A percentile compares a stretch with the other conserved stretches of the same genome.
Conservation (phyloP, 2,113 vertebrate genomes). For the Capreolus pygargus region DNA sequence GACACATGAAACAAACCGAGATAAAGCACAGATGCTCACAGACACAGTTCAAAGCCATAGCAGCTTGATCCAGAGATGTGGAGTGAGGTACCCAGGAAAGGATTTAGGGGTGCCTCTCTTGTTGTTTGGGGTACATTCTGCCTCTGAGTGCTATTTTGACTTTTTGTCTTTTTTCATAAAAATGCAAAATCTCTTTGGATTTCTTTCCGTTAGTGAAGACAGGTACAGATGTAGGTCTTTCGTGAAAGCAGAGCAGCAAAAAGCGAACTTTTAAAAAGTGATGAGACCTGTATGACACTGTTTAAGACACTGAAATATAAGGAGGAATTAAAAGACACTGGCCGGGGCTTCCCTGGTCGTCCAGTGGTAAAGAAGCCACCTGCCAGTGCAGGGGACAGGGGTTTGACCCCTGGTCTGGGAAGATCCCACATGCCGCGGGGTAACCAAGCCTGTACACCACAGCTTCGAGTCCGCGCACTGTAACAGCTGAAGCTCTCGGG, state of each 20-base stretch:
- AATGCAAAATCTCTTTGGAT: not conserved
- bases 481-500: not conserved
- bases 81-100: not conserved
- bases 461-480: not conserved
- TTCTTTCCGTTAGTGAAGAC: not conserved
- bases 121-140: not conserved
- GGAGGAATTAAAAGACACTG: not conserved
- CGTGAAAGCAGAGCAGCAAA: not conserved
- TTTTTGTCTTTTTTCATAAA: not conserved
- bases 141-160: not conserved
- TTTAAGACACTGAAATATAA: accelerated
- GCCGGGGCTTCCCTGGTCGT: not conserved
- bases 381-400: not conserved
- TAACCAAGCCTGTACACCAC: not conserved
- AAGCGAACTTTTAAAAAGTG: not conserved
- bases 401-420: not conserved
- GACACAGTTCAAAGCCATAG: not conserved
- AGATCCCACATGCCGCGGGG: not conserved
- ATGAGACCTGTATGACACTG: not conserved
- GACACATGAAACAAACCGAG: not conserved
- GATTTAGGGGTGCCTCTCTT: not conserved
- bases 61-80: not conserved
- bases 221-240: not conserved
- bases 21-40: not conserved
- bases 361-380: not conserved